Evolutionary conservation across 2,797 vertebrate genomes (phyloP), one percentile per base, ranked within the genome.

Genomic region (Malurus splendens): DNA sequence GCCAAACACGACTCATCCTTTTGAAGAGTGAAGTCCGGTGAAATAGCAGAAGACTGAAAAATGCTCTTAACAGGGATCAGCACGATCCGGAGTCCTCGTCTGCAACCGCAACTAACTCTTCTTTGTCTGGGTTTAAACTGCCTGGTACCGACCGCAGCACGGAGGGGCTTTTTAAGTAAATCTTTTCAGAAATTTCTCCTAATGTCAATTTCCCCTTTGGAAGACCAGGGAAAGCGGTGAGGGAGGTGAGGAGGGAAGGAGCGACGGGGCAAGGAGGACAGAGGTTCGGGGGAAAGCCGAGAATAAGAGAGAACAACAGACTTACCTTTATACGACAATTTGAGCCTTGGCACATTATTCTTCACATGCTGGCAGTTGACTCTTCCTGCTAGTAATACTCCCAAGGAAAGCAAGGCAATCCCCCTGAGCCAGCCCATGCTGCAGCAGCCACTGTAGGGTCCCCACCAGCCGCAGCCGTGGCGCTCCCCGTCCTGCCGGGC

Each of bases 251-350:
- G 41, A 57, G 24, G 19, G 12, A 23, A 36, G 23, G 7, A 72
- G 66, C 19, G 68, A 42, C 78, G 61, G 93, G 90, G 85, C 93
- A 82, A 89, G 32, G 47, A 80, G 81, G 50, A 54, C 44, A 72
- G 73, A 48, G 82, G 47, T 38, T 84, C 25, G 15, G 30, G 91
- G 89, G 94, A 66, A 80, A 88, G 27, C 52, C 66, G 74, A 61
- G 91, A 64, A 87, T 27, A 67, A 66, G 76, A 87, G 57, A 87
- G 73, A 90, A 93, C 48, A 78, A 74, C 81, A 93, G 94, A 94
- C 97, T 97, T 97, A 99, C 99, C 99, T 99, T 98, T 99, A 95
- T 98, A 99, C 50, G 98, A 98, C 67, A 99, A 98, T 97, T 98
- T 99, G 96, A 99, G 98, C 65, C 99, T 97, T 8, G 99, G 98